Base-by-base conservation (phyloP, 2,888 invertebrate species). In the Carcina quercana region DNA sequence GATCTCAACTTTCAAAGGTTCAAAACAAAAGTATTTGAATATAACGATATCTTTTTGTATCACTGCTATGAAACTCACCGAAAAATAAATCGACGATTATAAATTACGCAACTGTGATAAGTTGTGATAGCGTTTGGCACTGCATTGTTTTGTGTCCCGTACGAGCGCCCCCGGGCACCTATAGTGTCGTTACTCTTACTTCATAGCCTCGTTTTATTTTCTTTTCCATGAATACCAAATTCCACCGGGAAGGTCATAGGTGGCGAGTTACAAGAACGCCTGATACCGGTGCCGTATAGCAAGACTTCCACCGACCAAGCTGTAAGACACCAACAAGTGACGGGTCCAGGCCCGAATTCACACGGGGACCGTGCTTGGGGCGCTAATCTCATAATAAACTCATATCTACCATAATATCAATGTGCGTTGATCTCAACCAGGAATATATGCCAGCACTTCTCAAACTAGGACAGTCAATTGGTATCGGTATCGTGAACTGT, bases 221-320 rank as follows among this genome's bases (percentile, higher is more conserved):
- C 79, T 84, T 90, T 90, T 91, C 90, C 89, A 89, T 90, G 89
- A 91, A 90, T 86, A 89, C 90, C 90, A 75, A 71, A 78, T 92
- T 93, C 92, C 90, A 91, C 92, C 90, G 93, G 94, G 91, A 95
- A 97, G 97, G 97, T 97, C 92, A 97, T 97, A 94, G 97, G 97
- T 93, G 97, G 97, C 89, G 96, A 97, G 91, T 96, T 96, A 90
- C 96, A 97, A 92, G 97, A 97, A 90, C 95, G 97, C 89, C 95
- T 97, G 93, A 97, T 97, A 87, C 96, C 97, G 88, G 97, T 97
- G 88, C 97, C 97, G 87, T 97, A 97, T 94, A 97, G 97, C 96
- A 97, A 97, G 94, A 96, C 95, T 88, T 96, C 96, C 87, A 97
- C 97, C 89, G 97, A 97, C 91, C 97, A 97, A 94, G 97, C 97